These are phyloP conservation scores for Zeugodacus cucurbitae DNA, from an alignment of 1,140 invertebrate species.

Conservation along the genomic window DNA sequence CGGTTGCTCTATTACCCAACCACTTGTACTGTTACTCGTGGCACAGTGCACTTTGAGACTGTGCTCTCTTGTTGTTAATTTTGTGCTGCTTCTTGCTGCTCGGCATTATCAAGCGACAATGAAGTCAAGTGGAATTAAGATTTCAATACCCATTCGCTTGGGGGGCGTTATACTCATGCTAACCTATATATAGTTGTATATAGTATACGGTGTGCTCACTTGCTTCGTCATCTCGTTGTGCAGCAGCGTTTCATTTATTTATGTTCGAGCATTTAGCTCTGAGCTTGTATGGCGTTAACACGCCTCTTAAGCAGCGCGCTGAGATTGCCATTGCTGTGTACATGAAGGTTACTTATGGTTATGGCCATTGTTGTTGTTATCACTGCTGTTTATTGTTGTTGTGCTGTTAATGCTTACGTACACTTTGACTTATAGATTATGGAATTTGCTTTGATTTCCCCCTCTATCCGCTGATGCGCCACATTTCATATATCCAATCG, in stretches of 20 bases:
- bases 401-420: neutral
- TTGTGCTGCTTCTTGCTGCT: neutral
- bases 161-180: neutral
- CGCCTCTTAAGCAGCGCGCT: neutral
- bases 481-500: neutral
- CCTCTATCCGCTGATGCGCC: no score
- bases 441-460: neutral
- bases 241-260: neutral
- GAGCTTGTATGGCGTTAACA: neutral
- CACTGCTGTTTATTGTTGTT: neutral
- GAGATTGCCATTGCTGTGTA: neutral
- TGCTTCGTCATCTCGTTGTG: slow-evolving; percentile 39
- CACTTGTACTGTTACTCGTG: neutral
- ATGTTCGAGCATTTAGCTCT: neutral
- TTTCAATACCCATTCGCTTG: slow-evolving; percentile 39
- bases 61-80: neutral
- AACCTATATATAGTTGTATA: neutral
- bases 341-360: neutral
- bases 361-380: neutral
- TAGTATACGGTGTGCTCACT: neutral
- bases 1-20: neutral
- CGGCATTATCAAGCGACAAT: slow-evolving; percentile 35
- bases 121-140: slow-evolving; percentile 45
- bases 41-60: neutral
- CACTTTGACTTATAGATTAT: slow-evolving; percentile 21